These are phyloP conservation scores for Pseudomyrmex concolor DNA, from an alignment of 1,140 invertebrate genomes.

Conservation along the genomic window DNA sequence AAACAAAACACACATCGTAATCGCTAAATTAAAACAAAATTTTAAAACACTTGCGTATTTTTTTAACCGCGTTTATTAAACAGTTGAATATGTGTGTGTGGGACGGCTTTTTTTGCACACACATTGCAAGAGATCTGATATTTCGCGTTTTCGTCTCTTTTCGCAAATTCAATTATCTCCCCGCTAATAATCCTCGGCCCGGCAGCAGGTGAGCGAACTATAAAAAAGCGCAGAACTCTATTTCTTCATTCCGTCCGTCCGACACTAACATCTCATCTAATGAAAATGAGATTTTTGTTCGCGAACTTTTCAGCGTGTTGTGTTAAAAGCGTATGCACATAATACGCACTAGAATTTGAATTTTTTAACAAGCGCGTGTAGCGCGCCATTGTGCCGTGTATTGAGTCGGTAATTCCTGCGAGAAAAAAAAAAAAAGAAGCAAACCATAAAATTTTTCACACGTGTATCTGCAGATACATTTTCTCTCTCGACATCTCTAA, in stretches of 20 bases:
- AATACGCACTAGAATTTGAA: no score
- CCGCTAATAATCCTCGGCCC: slow-evolving; percentile 34
- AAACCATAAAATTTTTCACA: no score
- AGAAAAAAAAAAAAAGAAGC: no score
- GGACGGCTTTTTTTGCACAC: slow-evolving; percentile 8
- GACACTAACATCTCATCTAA: slow-evolving; percentile 29
- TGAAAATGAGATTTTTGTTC: slow-evolving; percentile 31
- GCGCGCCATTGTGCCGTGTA: no score
- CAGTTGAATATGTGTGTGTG: no score
- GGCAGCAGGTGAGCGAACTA: slow-evolving; percentile 44
- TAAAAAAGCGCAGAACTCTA: slow-evolving; percentile 29
- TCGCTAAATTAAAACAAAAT: slow-evolving; percentile 6
- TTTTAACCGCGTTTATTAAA: not conserved
- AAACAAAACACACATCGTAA: not conserved
- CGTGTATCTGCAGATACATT: no score
- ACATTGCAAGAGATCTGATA: not conserved
- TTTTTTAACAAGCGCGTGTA: no score
- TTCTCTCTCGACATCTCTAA: no score
- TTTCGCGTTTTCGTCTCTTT: slow-evolving; percentile 22
- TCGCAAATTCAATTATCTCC: slow-evolving; percentile 48
- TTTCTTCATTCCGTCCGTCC: slow-evolving; percentile 32
- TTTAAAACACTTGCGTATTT: not conserved
- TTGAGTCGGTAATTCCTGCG: no score
- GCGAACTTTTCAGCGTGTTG: not conserved
- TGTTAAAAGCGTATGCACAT: not conserved